These are phyloP conservation scores for Pelochelys cantorii DNA, from an alignment of 2,797 vertebrate species.

Conservation along the genomic window DNA sequence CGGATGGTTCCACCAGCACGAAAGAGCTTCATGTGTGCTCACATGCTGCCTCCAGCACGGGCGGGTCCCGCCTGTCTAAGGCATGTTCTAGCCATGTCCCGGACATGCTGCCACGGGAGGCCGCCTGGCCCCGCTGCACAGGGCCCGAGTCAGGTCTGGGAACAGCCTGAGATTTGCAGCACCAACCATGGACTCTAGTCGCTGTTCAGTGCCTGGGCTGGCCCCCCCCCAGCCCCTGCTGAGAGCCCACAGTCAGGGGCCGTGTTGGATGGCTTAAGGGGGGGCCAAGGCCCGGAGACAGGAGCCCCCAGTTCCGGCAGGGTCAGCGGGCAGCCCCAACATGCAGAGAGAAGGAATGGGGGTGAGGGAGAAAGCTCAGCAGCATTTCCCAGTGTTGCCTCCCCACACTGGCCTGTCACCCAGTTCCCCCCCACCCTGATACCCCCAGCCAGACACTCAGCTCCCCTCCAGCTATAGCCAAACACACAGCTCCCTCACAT, in stretches of 20 bases:
- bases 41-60: background rate
- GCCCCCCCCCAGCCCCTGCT: too few relatives aligned
- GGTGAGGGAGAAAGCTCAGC: background rate
- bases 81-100: background rate
- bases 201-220: background rate
- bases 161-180: background rate
- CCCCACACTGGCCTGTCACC: slow-evolving; percentile 22
- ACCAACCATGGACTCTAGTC: background rate
- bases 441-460: background rate
- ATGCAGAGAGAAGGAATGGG: too few relatives aligned
- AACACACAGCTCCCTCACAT: too few relatives aligned
- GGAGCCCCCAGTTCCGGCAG: background rate
- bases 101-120: background rate
- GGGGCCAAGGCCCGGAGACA: background rate
- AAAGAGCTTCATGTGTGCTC: background rate
- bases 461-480: background rate
- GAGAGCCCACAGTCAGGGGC: background rate
- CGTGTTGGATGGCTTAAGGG: background rate
- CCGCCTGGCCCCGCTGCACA: background rate
- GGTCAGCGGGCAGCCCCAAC: too few relatives aligned
- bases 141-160: background rate
- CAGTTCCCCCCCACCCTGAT: too few relatives aligned
- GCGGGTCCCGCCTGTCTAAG: background rate
- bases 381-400: background rate
- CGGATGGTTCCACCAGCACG: background rate